Base-by-base conservation (phyloP, 1,140 invertebrate species). In the Meloidogyne hapla region DNA sequence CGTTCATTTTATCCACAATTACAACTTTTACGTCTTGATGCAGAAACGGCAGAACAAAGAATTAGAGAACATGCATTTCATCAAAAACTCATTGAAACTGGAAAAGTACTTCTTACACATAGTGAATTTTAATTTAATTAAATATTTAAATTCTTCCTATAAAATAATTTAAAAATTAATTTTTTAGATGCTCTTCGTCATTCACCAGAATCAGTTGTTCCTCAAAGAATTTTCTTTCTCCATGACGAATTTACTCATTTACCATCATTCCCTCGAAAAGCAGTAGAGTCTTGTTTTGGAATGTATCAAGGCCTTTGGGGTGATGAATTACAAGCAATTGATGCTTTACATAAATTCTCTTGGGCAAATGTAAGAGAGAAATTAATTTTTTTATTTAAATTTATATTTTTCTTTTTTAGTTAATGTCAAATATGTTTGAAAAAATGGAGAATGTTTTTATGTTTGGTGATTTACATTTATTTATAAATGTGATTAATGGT, bases 201-300 rank as follows among this genome's bases (percentile, higher is more conserved):
- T 48, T 67, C 25, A 10, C 62, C 40, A 13, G 67, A 76, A 26
- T 56, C 69, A 28, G 74, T 67, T 2, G 23, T 96, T 12, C 93
- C 95, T 2, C 94, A 96, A 89, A 91, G 93, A 69, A 94, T 97
- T 1, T 94, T 97, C n/a, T 99, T 99, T 87, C 90, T 99, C 13
- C 96, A 99, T 88, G 97, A 99, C 87, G 97, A 99, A 89, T 90
- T 99, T 0, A 96, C 96, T 91, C 99, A 99, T 88, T 89, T 98
- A 38, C 96, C 96, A 0, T 94, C 95, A 0, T 99, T 99, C 89
- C 97, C 97, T 0, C 90, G 97, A 66, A 98, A 98, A 89, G 95
- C 96, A 15, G 88, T 99, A 0, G 96, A 99, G 88, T 93, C 95
- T 18, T 95, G 99, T 88, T 91, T 99, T 78, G 92, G 94, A 87